Evolutionary conservation across 2,797 vertebrate species (phyloP), one percentile per base, ranked within the genome.

Genomic region (Lacerta bilineata): DNA sequence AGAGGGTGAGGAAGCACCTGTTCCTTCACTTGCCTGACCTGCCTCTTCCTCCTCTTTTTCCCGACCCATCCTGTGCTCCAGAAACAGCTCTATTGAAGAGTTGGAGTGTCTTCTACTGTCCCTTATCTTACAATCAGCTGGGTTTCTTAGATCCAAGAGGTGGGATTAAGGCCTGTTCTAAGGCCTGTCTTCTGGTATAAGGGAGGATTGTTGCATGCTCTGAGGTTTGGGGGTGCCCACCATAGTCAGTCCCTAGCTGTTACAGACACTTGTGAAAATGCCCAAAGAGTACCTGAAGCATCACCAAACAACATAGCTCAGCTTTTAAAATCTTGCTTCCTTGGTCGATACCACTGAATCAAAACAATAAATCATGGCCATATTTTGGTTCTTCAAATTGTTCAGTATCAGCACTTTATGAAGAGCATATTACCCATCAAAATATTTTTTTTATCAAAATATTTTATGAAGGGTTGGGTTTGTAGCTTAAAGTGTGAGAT

Each of bases 381-480:
- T 81, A 75, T 59, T 75, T 81, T 85, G 66, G 69, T 68, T 85
- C 41, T 85, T 27, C 43, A 85, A 80, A 89, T 68, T 75, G 33
- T 55, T 83, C 18, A 20, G 15, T 80, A 1, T 82, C 64, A 77
- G 80, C 72, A 86, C 33, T 59, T 86, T 82, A 33, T 66, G 72
- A 68, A 66, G 29, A 89, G 25, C 55, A 50, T 15, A 41, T 85
- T 55, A 46, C 17, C 33, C 27, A 74, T 81, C 39, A 39, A 39
- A 81, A 33, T 33, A 33, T 33, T 33, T 33, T 33, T 33, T 33
- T 33, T 33, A 74, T 81, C n/a, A 39, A 39, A 82, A 81, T 66
- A 75, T 71, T 76, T 86, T 90, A 86, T 27, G 80, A 20, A 78
- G 61, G 66, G 27, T 20, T 8, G 8, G 80, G 46, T 64, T 33